Evolutionary conservation across 2,888 invertebrate species (phyloP), one percentile per base, ranked within the genome.

Genomic region (Protonemura montana): DNA sequence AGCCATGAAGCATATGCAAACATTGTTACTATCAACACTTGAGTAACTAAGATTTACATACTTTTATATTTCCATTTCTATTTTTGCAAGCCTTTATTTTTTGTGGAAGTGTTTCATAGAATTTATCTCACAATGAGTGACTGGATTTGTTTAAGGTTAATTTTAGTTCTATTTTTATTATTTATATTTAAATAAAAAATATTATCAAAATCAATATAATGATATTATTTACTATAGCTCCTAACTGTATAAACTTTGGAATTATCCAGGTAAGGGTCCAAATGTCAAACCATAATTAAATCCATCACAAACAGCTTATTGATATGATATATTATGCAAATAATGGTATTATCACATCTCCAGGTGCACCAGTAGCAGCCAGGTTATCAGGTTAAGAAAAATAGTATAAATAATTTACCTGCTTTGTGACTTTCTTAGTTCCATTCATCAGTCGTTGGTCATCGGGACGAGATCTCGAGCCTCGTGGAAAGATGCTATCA

Each of bases 401-500:
- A 59, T 59, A 21, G 7, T 59, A 21, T 21, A 7, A 35, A 35
- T 35, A 3, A 59, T 21, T 59, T 59, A 59, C 59, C 59, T 21
- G 3, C 5, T 3, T 10, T 35, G 35, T 35, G 35, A 35, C 3
- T 35, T 3, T 35, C 35, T 6, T 35, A 3, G 35, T 35, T 3
- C 10, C 3, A 35, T 59, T 59, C 59, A 59, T 59, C 59, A 59
- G 59, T 59, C 59, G 59, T 59, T 59, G 59, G 21, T 28, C 29
- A 81, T 81, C 6, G 90, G 90, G 7, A 92, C 91, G 86, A 93
- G 92, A 88, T 95, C 94, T 87, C 97, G 93, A 16, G 95, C 96
- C 42, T 94, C 91, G 89, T 97, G 95, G 92, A 99, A 99, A 6
- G 96, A 95, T n/a, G 97, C 94, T 85, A 99, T 94, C 85, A 99